Conservation (phyloP, 2,888 invertebrate species). For the Busseola fusca region DNA sequence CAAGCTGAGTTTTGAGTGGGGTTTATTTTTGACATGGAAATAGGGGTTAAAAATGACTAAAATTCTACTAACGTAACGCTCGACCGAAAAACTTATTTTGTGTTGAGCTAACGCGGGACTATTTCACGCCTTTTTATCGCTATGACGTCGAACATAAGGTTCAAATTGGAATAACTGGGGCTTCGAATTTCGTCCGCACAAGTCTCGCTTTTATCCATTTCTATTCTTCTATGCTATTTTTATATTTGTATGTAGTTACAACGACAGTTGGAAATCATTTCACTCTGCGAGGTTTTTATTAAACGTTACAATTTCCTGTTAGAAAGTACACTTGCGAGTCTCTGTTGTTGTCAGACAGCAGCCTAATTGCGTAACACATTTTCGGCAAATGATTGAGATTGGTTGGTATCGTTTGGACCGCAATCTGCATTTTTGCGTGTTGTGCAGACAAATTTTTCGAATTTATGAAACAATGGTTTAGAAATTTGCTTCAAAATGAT, state of each 20-base stretch:
- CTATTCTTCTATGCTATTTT: neutral
- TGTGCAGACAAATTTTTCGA: too few relatives aligned
- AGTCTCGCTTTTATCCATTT: neutral
- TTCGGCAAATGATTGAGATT: too few relatives aligned
- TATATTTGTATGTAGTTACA: neutral
- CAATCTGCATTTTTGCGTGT: too few relatives aligned
- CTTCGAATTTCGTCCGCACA: neutral
- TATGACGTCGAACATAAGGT: neutral
- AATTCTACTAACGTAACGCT: too few relatives aligned
- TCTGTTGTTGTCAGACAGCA: too few relatives aligned
- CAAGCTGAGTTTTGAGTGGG: neutral
- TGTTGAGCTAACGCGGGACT: neutral
- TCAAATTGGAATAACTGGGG: neutral
- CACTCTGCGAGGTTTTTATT: conserved; percentile 33
- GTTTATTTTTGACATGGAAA: neutral
- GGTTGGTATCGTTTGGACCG: too few relatives aligned
- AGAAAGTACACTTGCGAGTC: conserved; percentile 17
- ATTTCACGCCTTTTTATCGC: neutral
- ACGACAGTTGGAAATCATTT: neutral
- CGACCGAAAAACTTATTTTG: neutral
- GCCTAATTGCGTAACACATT: neutral
- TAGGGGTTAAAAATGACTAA: too few relatives aligned
- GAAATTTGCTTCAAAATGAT: neutral
- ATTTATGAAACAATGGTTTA: too few relatives aligned
- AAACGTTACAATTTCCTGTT: conserved; percentile 3